Base-by-base conservation (phyloP, 2,888 invertebrate genomes). In the Mongoloraphidia duomilia region DNA sequence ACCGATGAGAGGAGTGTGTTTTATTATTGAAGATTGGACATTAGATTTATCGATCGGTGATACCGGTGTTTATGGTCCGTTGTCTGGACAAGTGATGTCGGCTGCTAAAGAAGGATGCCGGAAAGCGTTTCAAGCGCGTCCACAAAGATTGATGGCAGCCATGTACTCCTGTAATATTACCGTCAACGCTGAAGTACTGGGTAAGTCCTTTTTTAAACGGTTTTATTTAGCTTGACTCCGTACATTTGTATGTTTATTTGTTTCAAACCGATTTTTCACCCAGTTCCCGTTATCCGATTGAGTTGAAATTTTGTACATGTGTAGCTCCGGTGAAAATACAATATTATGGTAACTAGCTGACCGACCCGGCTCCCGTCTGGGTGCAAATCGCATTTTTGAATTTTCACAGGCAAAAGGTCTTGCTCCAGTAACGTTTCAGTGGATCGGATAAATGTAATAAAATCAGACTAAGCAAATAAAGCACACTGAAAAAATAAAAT, bases 1-100 rank as follows among this genome's bases (percentile, higher is more conserved):
- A 63, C 94, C 95, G 2, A 83, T 98, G 83, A 86, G 85, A 72
- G 96, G 96, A 2, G 92, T 96, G 1, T 89, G 85, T 13, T 94
- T 96, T 69, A 73, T 88, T 47, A 76, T 97, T 2, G 86, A 90
- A 58, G 84, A 88, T 56, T 96, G 93, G 87, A 73, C 70, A 1
- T 63, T 84, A 38, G 71, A 73, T 38, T 61, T 64, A 44, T 60
- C 58, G 10, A 68, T 43, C 14, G 10, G 9, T 9, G 43, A 42
- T 26, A 36, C 53, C 57, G 3, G 52, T 53, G 41, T 52, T 55
- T 68, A 70, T 60, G 71, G 74, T 50, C 72, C 74, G 37, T 64
- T 77, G 46, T 71, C 73, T 67, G 94, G 94, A 50, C 92, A 93
- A 72, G 79, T 95, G 51, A 84, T 95, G 75, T 90, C 91, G n/a